Percentiles rank a stretch among this genome's conserved stretches.
Conservation (phyloP, 1,140 invertebrate genomes). For the Lordiphosa stackelbergi region DNA sequence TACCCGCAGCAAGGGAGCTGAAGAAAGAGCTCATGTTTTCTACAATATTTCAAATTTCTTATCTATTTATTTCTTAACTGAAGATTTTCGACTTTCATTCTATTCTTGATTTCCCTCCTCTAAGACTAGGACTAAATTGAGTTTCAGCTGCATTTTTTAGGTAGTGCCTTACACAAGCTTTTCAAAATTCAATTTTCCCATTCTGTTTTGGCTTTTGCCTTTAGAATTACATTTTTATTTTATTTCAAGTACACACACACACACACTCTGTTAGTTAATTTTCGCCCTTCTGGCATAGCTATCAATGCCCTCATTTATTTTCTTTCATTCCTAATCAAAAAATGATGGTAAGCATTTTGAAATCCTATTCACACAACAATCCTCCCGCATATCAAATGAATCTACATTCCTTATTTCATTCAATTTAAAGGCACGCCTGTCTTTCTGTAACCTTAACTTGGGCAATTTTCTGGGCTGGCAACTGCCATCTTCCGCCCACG, state of each 20-base stretch:
- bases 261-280: slow-evolving; percentile 7
- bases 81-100: too few species aligned
- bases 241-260: slow-evolving; percentile 7
- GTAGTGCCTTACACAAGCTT: too few species aligned
- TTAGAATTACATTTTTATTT: neutral
- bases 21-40: too few species aligned
- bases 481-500: neutral
- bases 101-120: too few species aligned
- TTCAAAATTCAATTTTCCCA: too few species aligned
- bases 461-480: slow-evolving; percentile 28
- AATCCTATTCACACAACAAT: neutral
- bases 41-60: too few species aligned
- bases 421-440: slow-evolving; percentile 5
- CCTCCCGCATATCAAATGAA: slow-evolving; percentile 8
- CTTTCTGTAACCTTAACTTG: slow-evolving; percentile 7
- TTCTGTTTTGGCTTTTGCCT: too few species aligned
- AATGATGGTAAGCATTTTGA: slow-evolving; percentile 32
- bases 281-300: slow-evolving; percentile 3
- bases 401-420: slow-evolving; percentile 7
- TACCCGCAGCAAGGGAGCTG: too few species aligned
- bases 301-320: slow-evolving; percentile 22
- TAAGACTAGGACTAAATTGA: too few species aligned
- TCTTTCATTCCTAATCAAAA: slow-evolving; percentile 39
- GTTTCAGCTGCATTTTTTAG: too few species aligned
- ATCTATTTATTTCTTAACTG: too few species aligned